These are phyloP conservation scores for Amblyopsis rosae DNA, from an alignment of 2,113 vertebrate genomes.

Conservation along the genomic window DNA sequence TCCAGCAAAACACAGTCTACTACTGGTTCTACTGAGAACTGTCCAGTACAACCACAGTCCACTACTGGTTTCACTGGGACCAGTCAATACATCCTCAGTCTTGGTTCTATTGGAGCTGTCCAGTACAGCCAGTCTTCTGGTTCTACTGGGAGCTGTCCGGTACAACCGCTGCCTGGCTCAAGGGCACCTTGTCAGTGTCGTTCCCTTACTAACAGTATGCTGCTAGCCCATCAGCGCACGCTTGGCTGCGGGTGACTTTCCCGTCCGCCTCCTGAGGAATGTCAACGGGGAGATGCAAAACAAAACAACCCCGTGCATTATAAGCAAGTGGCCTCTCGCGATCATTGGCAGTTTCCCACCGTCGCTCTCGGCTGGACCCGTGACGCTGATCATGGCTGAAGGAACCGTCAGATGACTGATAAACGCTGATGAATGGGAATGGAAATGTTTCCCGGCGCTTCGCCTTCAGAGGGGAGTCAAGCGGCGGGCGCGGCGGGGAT, in stretches of 20 bases:
- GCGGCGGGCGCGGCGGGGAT: constrained; percentile 22
- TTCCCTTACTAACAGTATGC: too few relatives aligned
- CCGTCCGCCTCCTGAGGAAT: constrained; percentile 32
- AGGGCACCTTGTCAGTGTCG: not conserved
- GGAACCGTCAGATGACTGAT: constrained; percentile 73
- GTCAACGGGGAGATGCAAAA: constrained; percentile 41
- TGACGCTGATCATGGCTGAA: constrained; percentile 63
- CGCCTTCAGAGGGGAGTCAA: constrained; percentile 65
- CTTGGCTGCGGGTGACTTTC: not conserved
- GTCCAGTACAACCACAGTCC: too few relatives aligned
- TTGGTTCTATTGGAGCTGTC: too few relatives aligned
- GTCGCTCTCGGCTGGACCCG: constrained; percentile 36
- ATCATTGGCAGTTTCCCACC: constrained; percentile 52
- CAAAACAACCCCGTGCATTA: constrained; percentile 59
- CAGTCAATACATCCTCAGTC: too few relatives aligned
- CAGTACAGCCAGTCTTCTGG: not conserved
- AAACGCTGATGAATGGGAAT: constrained; percentile 76
- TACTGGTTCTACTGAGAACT: not conserved
- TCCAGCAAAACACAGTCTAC: not conserved
- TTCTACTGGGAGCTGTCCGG: not conserved
- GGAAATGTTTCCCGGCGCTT: constrained; percentile 75
- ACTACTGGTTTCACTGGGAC: too few relatives aligned
- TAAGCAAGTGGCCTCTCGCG: constrained; percentile 53
- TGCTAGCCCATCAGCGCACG: not conserved
- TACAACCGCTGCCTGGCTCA: not conserved